A percentile compares a stretch with the other conserved stretches of the same genome.
Evolutionary conservation across 2,888 invertebrate species (phyloP).

Genomic region (Cremastinae sp.): DNA sequence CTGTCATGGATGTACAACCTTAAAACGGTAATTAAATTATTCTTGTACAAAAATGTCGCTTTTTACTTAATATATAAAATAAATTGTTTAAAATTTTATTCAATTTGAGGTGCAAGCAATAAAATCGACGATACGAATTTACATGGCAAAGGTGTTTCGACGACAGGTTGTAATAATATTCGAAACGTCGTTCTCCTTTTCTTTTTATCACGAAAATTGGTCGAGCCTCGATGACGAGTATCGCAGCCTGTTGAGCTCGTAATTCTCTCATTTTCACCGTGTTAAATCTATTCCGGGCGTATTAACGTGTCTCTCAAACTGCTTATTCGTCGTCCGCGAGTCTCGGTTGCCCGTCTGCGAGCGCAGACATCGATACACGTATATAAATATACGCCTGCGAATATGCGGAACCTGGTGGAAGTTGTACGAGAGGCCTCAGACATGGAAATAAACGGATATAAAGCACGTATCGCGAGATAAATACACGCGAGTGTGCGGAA

Average conservation of each 20-base stretch:
- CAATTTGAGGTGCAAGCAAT: too few species aligned
- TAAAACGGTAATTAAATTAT: too few species aligned
- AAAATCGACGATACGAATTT: too few species aligned
- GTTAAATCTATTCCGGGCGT: constrained; percentile 51
- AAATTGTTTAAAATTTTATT: too few species aligned
- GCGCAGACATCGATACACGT: not conserved
- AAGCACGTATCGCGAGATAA: not conserved
- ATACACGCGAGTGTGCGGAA: constrained; percentile 8
- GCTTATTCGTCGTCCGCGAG: too few species aligned
- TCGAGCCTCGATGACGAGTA: constrained; percentile 40
- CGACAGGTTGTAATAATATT: too few species aligned
- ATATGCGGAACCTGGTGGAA: constrained; percentile 4
- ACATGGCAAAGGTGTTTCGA: too few species aligned
- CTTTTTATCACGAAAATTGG: constrained; percentile 10
- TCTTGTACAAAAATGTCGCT: too few species aligned
- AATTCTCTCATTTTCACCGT: constrained; percentile 33
- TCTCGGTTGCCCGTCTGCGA: too few species aligned
- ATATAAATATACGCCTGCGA: constrained; percentile 23
- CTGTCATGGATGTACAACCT: too few species aligned
- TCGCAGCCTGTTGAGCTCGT: constrained; percentile 49
- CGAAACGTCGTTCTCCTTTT: constrained; percentile 3
- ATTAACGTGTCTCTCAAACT: constrained; percentile 36
- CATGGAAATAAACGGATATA: constrained; percentile 9
- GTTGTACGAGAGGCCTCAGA: too few species aligned
- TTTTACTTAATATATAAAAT: too few species aligned